A percentile compares a stretch with the other conserved stretches of the same genome.
Evolutionary conservation across 2,113 vertebrate species (phyloP).

Genomic region (Festucalex cinctus): DNA sequence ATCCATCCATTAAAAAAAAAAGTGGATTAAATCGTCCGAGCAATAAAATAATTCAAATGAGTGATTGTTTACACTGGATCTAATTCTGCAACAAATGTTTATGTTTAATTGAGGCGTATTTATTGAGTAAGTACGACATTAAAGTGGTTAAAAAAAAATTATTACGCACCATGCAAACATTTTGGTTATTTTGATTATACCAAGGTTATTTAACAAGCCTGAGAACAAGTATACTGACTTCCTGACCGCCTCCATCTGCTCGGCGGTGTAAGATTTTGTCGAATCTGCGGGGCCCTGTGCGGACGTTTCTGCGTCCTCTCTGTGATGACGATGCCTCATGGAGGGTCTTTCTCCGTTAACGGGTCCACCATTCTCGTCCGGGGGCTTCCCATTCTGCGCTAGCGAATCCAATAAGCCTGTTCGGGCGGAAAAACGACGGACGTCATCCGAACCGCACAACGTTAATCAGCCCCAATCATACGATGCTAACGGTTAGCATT

Average conservation of each 20-base stretch:
- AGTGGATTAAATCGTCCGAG: too few species aligned
- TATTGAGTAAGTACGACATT: too few species aligned
- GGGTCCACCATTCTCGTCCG: slow-evolving; percentile 65
- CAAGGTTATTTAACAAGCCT: background rate
- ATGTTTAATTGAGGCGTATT: too few species aligned
- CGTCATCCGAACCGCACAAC: slow-evolving; percentile 41
- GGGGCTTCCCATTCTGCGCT: slow-evolving; percentile 76
- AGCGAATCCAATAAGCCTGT: slow-evolving; percentile 86
- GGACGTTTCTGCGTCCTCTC: slow-evolving; percentile 40
- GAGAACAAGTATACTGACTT: slow-evolving; percentile 74
- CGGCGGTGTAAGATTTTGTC: slow-evolving; percentile 82
- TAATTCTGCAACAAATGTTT: too few species aligned
- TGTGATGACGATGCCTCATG: slow-evolving; percentile 67
- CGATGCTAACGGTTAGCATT: slow-evolving; percentile 41
- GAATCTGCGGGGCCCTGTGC: slow-evolving; percentile 75
- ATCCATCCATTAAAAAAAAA: too few species aligned
- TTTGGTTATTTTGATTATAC: background rate
- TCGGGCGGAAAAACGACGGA: background rate
- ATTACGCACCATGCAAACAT: too few species aligned
- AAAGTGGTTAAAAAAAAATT: too few species aligned
- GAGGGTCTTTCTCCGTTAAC: slow-evolving; percentile 69
- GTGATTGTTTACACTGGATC: too few species aligned
- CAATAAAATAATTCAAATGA: background rate
- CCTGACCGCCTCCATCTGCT: slow-evolving; percentile 91
- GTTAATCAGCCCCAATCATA: background rate